Conservation (phyloP, 1,140 invertebrate species). For the Temnothorax longispinosus region DNA sequence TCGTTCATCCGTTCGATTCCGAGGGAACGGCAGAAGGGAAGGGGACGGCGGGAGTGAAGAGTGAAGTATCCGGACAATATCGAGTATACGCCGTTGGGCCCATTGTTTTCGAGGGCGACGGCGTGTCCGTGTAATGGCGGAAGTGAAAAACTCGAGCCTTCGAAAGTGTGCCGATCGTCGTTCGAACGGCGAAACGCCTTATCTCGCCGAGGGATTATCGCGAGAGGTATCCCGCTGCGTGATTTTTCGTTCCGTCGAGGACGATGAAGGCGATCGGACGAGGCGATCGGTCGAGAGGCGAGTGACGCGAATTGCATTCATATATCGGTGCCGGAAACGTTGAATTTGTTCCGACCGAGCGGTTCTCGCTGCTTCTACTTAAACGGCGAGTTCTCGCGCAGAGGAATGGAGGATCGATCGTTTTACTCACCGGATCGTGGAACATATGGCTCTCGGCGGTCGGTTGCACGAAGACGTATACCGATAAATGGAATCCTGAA, state of each 20-base stretch:
- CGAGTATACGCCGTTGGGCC: slow-evolving; percentile 22
- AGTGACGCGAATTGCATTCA: slow-evolving; percentile 35
- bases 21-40: neutral
- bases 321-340: slow-evolving; percentile 43
- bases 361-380: slow-evolving; percentile 27
- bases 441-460: neutral
- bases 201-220: slow-evolving; percentile 57
- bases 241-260: slow-evolving; percentile 40
- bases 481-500: neutral
- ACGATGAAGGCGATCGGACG: neutral
- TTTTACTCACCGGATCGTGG: neutral
- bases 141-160: slow-evolving; percentile 54
- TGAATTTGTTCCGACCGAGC: slow-evolving; percentile 31
- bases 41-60: neutral
- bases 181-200: slow-evolving; percentile 43
- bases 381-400: slow-evolving; percentile 2
- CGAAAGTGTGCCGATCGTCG: slow-evolving; percentile 44
- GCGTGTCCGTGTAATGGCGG: slow-evolving; percentile 64
- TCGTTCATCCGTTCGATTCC: slow-evolving; percentile 13
- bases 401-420: neutral
- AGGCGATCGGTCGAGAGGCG: neutral
- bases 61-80: neutral
- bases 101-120: slow-evolving; percentile 61
- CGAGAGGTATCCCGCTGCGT: slow-evolving; percentile 61
- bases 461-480: no score